phyloP scores from a whole-genome alignment of 2,113 vertebrate species.

The Psittacara wagleri region DNA sequence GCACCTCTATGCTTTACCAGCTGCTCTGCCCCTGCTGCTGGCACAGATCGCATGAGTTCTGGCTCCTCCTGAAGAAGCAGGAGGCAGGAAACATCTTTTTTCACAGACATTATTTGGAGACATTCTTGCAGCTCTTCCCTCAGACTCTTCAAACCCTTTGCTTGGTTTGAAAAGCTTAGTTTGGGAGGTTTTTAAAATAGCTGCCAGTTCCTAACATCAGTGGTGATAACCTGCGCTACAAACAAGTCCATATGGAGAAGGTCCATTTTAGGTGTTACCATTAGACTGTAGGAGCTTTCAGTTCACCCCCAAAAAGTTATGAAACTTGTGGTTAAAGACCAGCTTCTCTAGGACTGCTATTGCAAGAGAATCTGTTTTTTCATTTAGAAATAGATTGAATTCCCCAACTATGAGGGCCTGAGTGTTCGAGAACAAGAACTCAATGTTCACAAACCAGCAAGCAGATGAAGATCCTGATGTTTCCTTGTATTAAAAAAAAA shows the following conservation, averaged over 20 bases:
- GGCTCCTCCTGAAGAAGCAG: background rate
- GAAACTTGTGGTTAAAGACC: background rate
- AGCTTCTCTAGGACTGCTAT: background rate
- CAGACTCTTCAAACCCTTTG: background rate
- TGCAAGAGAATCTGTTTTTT: background rate
- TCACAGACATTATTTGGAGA: background rate
- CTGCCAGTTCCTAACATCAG: background rate
- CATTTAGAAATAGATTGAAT: background rate
- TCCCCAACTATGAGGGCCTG: background rate
- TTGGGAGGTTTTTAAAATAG: background rate
- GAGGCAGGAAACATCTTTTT: background rate
- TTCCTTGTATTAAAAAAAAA: background rate
- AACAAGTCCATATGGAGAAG: background rate
- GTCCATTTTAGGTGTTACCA: background rate
- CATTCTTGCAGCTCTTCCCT: background rate
- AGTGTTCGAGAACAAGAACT: background rate
- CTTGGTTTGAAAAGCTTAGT: background rate
- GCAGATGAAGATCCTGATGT: constrained; percentile 12
- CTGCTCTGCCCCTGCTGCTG: background rate
- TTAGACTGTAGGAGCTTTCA: background rate
- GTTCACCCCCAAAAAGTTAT: background rate
- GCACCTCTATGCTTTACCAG: background rate
- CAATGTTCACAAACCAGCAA: constrained; percentile 1
- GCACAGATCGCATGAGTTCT: background rate
- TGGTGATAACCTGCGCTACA: background rate